Percentiles rank a stretch among this genome's conserved stretches.
phyloP scores from a whole-genome alignment of 2,113 vertebrate species.

The Rhinoderma darwinii region DNA sequence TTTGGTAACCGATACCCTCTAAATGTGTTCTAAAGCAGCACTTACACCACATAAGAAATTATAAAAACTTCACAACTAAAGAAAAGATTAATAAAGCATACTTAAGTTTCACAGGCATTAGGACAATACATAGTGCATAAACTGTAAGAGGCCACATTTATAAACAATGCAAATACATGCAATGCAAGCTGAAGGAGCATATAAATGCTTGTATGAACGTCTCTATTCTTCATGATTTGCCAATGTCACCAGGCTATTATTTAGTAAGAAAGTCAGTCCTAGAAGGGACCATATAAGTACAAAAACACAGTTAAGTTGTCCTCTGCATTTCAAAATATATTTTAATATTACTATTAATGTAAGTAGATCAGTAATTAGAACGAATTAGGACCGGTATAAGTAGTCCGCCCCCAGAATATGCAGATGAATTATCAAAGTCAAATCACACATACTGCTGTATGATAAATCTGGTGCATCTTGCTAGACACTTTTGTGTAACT shows the following conservation, averaged over 20 bases:
- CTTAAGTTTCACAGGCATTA: no score
- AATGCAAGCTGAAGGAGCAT: not conserved
- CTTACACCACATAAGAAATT: no score
- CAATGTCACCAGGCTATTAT: not conserved
- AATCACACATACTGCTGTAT: not conserved
- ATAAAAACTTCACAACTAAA: no score
- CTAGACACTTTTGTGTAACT: no score
- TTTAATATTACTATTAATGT: not conserved
- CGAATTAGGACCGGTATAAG: not conserved
- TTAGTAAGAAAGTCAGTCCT: not conserved
- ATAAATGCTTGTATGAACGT: not conserved
- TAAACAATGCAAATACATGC: not conserved
- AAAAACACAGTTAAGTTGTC: not conserved
- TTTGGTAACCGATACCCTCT: no score
- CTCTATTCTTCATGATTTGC: not conserved
- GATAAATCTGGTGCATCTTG: no score
- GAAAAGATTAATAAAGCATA: no score
- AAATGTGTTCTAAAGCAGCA: no score
- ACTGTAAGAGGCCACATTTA: no score
- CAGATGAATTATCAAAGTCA: not conserved
- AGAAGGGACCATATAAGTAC: not conserved
- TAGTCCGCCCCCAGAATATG: not conserved
- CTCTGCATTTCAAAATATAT: not conserved
- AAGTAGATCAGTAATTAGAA: not conserved
- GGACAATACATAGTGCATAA: no score